Percentiles rank a stretch among this genome's conserved stretches.
These are phyloP conservation scores for Trachelus stipa DNA, from an alignment of 2,888 invertebrate species.

Conservation along the genomic window DNA sequence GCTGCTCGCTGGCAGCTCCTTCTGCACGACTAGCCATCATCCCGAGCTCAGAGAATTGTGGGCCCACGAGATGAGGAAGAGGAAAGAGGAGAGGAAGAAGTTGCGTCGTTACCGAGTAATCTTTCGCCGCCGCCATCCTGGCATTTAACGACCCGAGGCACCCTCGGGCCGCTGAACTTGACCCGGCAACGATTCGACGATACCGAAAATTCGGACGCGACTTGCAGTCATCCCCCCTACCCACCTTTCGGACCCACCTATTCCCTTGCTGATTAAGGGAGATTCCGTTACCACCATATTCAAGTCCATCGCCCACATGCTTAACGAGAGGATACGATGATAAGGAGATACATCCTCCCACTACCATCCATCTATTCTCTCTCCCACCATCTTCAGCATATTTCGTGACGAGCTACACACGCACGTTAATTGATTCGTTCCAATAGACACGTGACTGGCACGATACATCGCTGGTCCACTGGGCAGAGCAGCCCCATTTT, in stretches of 20 bases:
- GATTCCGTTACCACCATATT: not conserved
- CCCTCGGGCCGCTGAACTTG: slow-evolving; percentile 12
- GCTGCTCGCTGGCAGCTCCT: slow-evolving; percentile 1
- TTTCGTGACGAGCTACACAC: not conserved
- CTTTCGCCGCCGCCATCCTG: slow-evolving; percentile 13
- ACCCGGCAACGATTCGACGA: slow-evolving; percentile 9
- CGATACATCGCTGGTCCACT: not conserved
- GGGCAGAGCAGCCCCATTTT: not conserved
- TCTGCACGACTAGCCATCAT: not conserved
- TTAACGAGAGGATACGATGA: not conserved
- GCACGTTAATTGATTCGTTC: not conserved
- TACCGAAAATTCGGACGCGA: not conserved
- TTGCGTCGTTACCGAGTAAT: slow-evolving; percentile 13
- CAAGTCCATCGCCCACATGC: not conserved
- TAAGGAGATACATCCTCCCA: not conserved
- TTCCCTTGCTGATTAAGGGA: not conserved
- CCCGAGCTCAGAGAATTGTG: not conserved
- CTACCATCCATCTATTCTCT: not conserved
- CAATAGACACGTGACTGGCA: not conserved
- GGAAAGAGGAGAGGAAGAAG: not conserved
- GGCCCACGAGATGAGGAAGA: not conserved
- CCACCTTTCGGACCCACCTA: not conserved
- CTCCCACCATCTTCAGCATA: not conserved
- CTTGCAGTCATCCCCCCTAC: not conserved
- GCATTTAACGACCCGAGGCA: slow-evolving; percentile 7